Evolutionary conservation across 2,888 invertebrate genomes (phyloP).

Genomic region (Strigamia maritima): DNA sequence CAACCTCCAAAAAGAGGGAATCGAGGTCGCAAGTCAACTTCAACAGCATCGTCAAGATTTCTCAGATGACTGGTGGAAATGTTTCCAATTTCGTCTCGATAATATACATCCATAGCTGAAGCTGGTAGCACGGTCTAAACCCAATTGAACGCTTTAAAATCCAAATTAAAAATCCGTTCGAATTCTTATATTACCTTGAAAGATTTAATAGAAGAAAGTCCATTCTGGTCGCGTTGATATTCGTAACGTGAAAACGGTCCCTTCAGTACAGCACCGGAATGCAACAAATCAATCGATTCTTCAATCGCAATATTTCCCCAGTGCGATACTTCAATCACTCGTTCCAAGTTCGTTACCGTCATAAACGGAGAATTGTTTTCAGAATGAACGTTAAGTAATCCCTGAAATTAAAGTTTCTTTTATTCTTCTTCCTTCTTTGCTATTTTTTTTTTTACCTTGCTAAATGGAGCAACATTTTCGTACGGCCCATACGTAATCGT

Average conservation of each 20-base stretch:
- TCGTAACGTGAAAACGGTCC: constrained; percentile 92
- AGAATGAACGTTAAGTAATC: constrained; percentile 77
- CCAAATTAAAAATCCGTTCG: not conserved
- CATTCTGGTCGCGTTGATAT: constrained; percentile 87
- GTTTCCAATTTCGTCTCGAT: constrained; percentile 96
- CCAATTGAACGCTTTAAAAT: not conserved
- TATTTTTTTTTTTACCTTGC: constrained; percentile 48
- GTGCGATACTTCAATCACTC: constrained; percentile 92
- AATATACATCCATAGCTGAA: constrained; percentile 92
- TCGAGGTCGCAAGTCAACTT: constrained; percentile 90
- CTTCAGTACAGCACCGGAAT: constrained; percentile 88
- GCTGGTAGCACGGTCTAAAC: constrained; percentile 63
- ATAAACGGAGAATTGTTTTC: constrained; percentile 96
- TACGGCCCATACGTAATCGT: constrained; percentile 87
- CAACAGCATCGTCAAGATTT: constrained; percentile 83
- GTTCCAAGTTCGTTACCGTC: constrained; percentile 80
- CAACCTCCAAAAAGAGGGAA: constrained; percentile 99
- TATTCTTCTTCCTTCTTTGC: not conserved
- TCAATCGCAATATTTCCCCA: constrained; percentile 99
- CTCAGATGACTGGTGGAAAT: constrained; percentile 95
- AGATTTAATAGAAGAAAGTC: constrained; percentile 82
- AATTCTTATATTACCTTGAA: constrained; percentile 65
- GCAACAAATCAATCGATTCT: constrained; percentile 85
- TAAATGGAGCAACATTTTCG: constrained; percentile 64
- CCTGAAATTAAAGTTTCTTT: constrained; percentile 48